A percentile compares a stretch with the other conserved stretches of the same genome.
Evolutionary conservation across 2,888 invertebrate genomes (phyloP).

Genomic region (Caenorhabditis panamensis): DNA sequence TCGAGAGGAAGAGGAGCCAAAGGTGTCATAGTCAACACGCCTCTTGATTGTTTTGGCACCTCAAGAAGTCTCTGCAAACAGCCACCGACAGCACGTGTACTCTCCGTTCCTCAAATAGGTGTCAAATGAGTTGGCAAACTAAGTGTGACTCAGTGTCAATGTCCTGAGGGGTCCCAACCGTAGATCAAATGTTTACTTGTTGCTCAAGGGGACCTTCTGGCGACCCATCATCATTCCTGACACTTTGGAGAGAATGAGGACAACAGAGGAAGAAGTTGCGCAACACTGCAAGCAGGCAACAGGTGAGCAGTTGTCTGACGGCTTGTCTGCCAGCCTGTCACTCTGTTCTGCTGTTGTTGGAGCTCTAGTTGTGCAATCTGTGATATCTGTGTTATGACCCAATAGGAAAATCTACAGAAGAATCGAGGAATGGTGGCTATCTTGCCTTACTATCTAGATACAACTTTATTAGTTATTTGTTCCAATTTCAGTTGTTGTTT

Average conservation of each 20-base stretch:
- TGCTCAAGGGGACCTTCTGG: constrained; percentile 2
- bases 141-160: constrained; percentile 40
- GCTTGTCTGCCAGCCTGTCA: constrained; percentile 15
- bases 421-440: not conserved
- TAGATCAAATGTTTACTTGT: constrained; percentile 23
- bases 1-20: constrained; percentile 2
- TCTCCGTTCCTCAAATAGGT: constrained; percentile 39
- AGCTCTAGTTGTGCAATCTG: not conserved
- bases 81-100: constrained; percentile 35
- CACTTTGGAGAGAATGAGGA: constrained; percentile 2
- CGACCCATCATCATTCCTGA: constrained; percentile 16
- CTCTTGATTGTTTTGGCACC: constrained; percentile 51
- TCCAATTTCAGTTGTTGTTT: constrained; percentile 37
- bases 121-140: constrained; percentile 50
- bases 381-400: too few species aligned
- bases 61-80: constrained; percentile 23
- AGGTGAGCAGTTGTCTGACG: constrained; percentile 21
- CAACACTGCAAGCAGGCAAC: constrained; percentile 19
- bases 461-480: constrained; percentile 36
- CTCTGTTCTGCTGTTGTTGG: not conserved
- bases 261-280: constrained; percentile 25
- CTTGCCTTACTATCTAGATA: not conserved
- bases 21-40: constrained; percentile 19
- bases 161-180: constrained; percentile 1
- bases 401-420: not conserved